These are phyloP conservation scores for Phaedon cochleariae DNA, from an alignment of 2,888 invertebrate genomes.

Conservation along the genomic window DNA sequence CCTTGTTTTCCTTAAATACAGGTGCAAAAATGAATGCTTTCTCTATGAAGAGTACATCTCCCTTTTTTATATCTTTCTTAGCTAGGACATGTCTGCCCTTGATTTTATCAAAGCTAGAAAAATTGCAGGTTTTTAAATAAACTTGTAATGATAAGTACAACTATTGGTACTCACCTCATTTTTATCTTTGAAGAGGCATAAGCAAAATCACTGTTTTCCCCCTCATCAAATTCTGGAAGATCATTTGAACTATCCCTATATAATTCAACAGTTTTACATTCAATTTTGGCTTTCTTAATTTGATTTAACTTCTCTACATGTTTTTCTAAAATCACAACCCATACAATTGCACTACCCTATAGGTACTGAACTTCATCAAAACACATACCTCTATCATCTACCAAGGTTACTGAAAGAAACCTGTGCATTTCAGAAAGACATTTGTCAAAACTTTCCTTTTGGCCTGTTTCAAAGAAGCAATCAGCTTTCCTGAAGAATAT, in stretches of 20 bases:
- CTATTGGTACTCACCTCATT: slow-evolving; percentile 54
- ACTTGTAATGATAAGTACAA: not conserved
- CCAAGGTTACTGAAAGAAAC: slow-evolving; percentile 44
- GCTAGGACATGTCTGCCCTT: slow-evolving; percentile 75
- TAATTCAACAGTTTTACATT: slow-evolving; percentile 39
- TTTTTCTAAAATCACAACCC: slow-evolving; percentile 49
- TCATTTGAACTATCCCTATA: slow-evolving; percentile 46
- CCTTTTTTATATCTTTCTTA: slow-evolving; percentile 66
- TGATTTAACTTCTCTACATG: slow-evolving; percentile 49
- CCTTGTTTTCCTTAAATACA: slow-evolving; percentile 65
- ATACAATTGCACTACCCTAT: not conserved
- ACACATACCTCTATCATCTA: slow-evolving; percentile 48
- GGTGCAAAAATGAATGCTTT: slow-evolving; percentile 82
- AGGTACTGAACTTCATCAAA: not conserved
- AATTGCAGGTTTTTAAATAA: slow-evolving; percentile 3
- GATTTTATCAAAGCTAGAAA: slow-evolving; percentile 64
- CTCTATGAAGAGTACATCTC: slow-evolving; percentile 82
- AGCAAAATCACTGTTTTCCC: slow-evolving; percentile 65
- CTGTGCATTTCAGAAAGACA: slow-evolving; percentile 46
- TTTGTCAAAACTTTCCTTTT: slow-evolving; percentile 48
- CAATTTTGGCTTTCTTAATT: slow-evolving; percentile 48
- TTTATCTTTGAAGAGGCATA: slow-evolving; percentile 67
- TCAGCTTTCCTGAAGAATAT: slow-evolving; percentile 72
- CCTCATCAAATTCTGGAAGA: slow-evolving; percentile 62
- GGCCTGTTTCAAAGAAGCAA: slow-evolving; percentile 67